Evolutionary conservation across 2,888 invertebrate species (phyloP).

Genomic region (Syritta pipiens): DNA sequence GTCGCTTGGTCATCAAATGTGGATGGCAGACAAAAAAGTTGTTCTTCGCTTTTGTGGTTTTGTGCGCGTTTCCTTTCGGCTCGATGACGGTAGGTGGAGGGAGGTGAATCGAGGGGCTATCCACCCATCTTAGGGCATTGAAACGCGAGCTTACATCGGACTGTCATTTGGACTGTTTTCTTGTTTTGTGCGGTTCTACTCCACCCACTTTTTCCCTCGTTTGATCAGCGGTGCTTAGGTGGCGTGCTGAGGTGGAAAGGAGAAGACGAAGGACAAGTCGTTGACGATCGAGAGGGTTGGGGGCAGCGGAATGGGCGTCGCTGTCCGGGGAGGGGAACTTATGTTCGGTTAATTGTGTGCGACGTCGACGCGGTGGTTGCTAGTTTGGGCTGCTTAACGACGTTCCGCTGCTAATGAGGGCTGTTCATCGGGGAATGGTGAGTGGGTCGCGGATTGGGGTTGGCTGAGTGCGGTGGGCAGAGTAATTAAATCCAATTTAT

Average conservation of each 20-base stretch:
- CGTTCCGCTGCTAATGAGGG: slow-evolving; percentile 35
- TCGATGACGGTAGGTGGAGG: slow-evolving; percentile 16
- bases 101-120: slow-evolving; percentile 16
- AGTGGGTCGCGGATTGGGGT: too few species aligned
- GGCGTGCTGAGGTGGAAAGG: slow-evolving; percentile 29
- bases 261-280: slow-evolving; percentile 23
- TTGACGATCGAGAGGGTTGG: slow-evolving; percentile 19
- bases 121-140: slow-evolving; percentile 47
- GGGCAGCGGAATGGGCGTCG: slow-evolving; percentile 53
- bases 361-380: slow-evolving; percentile 27
- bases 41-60: background rate
- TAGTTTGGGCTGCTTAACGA: slow-evolving; percentile 20
- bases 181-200: slow-evolving; percentile 20
- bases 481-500: slow-evolving; percentile 14
- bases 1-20: slow-evolving; percentile 36
- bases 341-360: slow-evolving; percentile 64
- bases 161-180: slow-evolving; percentile 32
- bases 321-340: slow-evolving; percentile 52
- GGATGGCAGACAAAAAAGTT: background rate
- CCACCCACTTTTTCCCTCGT: slow-evolving; percentile 56
- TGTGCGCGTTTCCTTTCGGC: slow-evolving; percentile 1
- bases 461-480: background rate
- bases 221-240: slow-evolving; percentile 32
- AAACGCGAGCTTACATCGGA: slow-evolving; percentile 56
- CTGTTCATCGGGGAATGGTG: slow-evolving; percentile 30